phyloP scores from a whole-genome alignment of 2,888 invertebrate species.

The Euzetes globulus region DNA sequence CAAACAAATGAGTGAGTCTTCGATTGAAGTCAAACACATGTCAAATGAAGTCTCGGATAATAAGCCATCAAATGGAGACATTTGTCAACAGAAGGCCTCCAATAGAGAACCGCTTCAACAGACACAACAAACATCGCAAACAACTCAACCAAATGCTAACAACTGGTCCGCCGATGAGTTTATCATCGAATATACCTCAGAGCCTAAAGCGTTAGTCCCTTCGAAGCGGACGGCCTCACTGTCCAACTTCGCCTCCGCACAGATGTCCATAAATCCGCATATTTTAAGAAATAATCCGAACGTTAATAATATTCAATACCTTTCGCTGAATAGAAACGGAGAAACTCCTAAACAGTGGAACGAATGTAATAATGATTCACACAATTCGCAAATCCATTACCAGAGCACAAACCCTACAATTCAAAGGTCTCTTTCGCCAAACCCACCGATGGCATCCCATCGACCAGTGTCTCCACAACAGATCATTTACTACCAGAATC shows the following conservation, averaged over 20 bases:
- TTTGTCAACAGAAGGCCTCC: too few relatives aligned
- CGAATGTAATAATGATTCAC: not conserved
- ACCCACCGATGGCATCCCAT: not conserved
- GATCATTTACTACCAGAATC: not conserved
- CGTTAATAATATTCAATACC: not conserved
- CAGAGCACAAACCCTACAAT: not conserved
- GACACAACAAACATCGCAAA: too few relatives aligned
- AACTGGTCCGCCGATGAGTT: slow-evolving; percentile 30
- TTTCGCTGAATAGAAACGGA: slow-evolving; percentile 5
- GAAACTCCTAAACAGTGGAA: not conserved
- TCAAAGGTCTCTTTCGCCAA: not conserved
- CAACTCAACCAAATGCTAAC: slow-evolving; percentile 6
- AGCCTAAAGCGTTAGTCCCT: slow-evolving; percentile 27
- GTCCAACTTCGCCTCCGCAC: slow-evolving; percentile 1
- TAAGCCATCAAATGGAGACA: too few relatives aligned
- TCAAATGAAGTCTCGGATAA: not conserved
- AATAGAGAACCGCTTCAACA: not conserved
- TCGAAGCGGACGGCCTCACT: slow-evolving; percentile 21
- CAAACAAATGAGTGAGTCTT: not conserved
- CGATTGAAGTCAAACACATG: not conserved
- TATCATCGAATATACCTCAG: slow-evolving; percentile 34
- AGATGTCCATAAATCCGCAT: not conserved
- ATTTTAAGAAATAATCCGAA: not conserved
- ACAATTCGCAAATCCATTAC: not conserved
- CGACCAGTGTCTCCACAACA: not conserved